Conservation (phyloP, 2,113 vertebrate genomes). For the Condylura cristata region DNA sequence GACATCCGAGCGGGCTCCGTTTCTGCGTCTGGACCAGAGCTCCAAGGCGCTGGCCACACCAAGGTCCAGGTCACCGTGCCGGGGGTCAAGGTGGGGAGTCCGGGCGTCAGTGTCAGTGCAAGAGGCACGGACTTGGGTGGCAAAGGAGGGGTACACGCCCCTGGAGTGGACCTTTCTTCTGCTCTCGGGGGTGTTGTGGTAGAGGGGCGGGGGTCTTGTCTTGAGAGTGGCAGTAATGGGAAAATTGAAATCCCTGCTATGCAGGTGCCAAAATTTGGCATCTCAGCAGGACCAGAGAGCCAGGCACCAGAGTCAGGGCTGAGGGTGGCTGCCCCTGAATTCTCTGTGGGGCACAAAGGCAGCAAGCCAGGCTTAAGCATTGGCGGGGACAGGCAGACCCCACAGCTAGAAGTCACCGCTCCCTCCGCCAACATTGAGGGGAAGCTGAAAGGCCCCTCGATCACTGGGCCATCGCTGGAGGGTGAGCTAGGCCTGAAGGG, state of each 20-base stretch:
- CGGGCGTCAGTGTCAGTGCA: not conserved
- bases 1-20: conserved; percentile 23
- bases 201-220: not conserved
- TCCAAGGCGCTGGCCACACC: conserved; percentile 22
- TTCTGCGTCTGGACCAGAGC: conserved; percentile 57
- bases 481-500: not conserved
- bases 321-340: not conserved
- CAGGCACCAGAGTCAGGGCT: not conserved
- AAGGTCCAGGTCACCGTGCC: conserved; percentile 71
- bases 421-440: not conserved
- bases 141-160: not conserved
- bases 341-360: conserved; percentile 47
- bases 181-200: conserved; percentile 7
- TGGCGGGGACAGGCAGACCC: not conserved
- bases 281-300: not conserved
- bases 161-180: not conserved
- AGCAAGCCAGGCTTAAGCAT: not conserved
- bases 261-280: conserved; percentile 83
- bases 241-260: conserved; percentile 80
- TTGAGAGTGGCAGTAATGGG: conserved; percentile 41
- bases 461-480: conserved; percentile 14
- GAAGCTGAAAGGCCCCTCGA: conserved; percentile 34
- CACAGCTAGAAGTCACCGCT: not conserved
- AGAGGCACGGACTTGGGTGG: conserved; percentile 65
- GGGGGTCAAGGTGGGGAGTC: conserved; percentile 63